Conservation (phyloP, 2,888 invertebrate genomes). For the Malacosoma neustria region DNA sequence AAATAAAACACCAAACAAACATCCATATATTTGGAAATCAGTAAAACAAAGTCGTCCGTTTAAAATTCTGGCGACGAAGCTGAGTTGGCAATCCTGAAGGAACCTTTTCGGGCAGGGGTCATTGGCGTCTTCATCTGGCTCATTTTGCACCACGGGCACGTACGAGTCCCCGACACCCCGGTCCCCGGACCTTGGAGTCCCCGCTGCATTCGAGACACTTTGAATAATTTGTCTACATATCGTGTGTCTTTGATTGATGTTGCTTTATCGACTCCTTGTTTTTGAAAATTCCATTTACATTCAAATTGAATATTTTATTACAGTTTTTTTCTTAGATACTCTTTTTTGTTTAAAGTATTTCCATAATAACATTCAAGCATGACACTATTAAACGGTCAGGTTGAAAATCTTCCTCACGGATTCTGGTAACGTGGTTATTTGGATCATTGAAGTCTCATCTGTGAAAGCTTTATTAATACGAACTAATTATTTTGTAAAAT, state of each 20-base stretch:
- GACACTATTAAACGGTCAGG: no score
- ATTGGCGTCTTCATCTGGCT: not conserved
- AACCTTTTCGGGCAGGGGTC: not conserved
- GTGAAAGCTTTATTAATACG: no score
- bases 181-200: not conserved
- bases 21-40: not conserved
- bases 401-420: no score
- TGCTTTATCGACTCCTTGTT: no score
- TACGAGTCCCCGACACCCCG: not conserved
- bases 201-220: not conserved
- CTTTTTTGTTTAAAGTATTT: no score
- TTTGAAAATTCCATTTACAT: no score
- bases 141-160: not conserved
- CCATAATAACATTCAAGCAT: no score
- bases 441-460: no score
- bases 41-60: not conserved
- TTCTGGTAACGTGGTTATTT: no score
- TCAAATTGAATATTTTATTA: no score
- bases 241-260: not conserved
- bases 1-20: not conserved
- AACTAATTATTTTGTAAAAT: no score
- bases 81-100: not conserved
- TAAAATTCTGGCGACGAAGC: conserved; percentile 1
- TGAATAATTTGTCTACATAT: not conserved
- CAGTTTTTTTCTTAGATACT: no score